phyloP scores from a whole-genome alignment of 2,888 invertebrate species.

The Sesia bembeciformis region DNA sequence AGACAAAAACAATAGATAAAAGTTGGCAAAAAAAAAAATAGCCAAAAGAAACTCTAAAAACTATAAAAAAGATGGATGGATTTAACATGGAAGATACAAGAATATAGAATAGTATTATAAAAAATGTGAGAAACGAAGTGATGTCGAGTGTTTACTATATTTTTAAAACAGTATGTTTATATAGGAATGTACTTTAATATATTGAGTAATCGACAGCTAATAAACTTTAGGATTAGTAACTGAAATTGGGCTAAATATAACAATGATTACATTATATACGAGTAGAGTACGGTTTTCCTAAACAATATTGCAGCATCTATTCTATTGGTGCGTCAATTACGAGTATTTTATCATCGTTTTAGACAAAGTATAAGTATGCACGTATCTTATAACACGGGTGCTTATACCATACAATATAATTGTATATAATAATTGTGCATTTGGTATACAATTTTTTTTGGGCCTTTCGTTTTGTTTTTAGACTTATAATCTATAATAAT shows the following conservation, averaged over 20 bases:
- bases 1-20: no score
- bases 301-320: conserved; percentile 35
- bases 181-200: no score
- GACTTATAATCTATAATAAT: conserved; percentile 36
- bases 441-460: conserved; percentile 64
- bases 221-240: neutral
- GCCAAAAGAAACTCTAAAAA: no score
- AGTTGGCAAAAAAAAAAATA: no score
- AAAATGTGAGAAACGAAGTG: no score
- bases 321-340: conserved; percentile 49
- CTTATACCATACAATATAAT: conserved; percentile 46
- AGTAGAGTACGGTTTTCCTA: neutral
- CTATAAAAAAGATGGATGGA: no score
- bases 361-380: neutral
- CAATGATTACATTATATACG: neutral
- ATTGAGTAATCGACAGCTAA: neutral
- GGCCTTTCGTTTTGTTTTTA: conserved; percentile 57
- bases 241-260: neutral
- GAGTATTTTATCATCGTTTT: conserved; percentile 11
- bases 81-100: no score
- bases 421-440: conserved; percentile 60
- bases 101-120: no score
- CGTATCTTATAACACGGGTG: conserved; percentile 25
- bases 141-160: no score
- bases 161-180: no score